These are phyloP conservation scores for Nanorana parkeri DNA, from an alignment of 2,113 vertebrate species.

Conservation along the genomic window DNA sequence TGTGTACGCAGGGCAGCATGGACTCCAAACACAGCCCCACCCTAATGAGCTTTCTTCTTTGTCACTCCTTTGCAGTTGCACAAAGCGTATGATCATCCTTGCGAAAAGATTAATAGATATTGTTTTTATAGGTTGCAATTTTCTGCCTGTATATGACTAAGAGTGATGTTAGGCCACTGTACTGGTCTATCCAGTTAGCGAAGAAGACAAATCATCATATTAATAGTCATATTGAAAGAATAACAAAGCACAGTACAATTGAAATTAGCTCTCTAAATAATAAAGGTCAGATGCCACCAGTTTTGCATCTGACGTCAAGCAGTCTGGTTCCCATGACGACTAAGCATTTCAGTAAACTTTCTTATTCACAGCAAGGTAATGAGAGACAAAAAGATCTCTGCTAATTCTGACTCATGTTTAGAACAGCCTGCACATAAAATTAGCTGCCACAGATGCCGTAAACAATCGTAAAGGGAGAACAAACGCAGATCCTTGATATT, in stretches of 20 bases:
- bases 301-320: slow-evolving; percentile 45
- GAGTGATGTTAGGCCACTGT: not conserved
- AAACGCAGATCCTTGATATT: not conserved
- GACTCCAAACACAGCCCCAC: too few relatives aligned
- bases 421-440: not conserved
- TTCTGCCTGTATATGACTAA: not conserved
- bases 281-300: slow-evolving; percentile 12
- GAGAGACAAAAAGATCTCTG: slow-evolving; percentile 23
- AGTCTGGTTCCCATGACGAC: slow-evolving; percentile 29
- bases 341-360: slow-evolving; percentile 39
- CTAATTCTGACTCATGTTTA: not conserved
- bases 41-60: too few relatives aligned
- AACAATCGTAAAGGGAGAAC: not conserved
- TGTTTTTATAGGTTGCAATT: too few relatives aligned
- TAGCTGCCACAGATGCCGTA: not conserved
- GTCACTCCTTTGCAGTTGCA: too few relatives aligned
- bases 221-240: not conserved
- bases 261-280: not conserved
- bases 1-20: too few relatives aligned
- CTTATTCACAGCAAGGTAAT: slow-evolving; percentile 38
- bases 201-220: not conserved
- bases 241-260: slow-evolving; percentile 10
- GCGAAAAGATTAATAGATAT: too few relatives aligned
- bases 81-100: too few relatives aligned
- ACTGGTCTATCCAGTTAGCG: not conserved